Conservation (phyloP, 2,113 vertebrate species). For the Entosphenus tridentatus region DNA sequence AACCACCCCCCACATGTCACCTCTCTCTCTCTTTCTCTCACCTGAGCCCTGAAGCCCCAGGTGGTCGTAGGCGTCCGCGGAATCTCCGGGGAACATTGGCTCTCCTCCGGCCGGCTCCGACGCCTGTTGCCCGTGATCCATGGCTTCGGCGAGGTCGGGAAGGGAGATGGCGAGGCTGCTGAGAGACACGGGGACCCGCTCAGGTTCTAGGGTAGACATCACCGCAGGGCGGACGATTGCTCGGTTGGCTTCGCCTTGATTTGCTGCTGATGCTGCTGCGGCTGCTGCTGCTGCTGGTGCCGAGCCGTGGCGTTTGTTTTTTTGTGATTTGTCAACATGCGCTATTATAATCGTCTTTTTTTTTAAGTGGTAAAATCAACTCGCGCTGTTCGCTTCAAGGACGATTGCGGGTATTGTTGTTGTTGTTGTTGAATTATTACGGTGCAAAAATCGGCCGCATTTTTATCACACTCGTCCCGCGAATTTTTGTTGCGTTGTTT, state of each 20-base stretch:
- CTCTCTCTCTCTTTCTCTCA: background rate
- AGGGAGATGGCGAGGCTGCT: background rate
- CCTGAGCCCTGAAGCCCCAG: background rate
- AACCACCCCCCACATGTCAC: background rate
- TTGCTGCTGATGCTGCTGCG: background rate
- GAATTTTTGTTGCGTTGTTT: too few species aligned
- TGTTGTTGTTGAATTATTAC: too few species aligned
- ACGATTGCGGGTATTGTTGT: background rate
- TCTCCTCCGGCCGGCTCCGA: background rate
- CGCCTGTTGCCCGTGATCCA: background rate
- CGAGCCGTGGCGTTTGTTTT: background rate
- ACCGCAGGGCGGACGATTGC: background rate
- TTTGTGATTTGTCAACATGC: background rate
- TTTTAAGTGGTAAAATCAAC: background rate
- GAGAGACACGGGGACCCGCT: conserved; percentile 3
- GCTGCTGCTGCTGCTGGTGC: background rate
- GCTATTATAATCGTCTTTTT: background rate
- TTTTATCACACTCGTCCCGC: too few species aligned
- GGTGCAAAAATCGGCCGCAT: too few species aligned
- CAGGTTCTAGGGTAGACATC: background rate
- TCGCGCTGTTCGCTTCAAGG: background rate
- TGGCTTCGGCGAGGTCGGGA: background rate
- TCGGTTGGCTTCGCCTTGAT: background rate
- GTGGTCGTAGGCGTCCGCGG: too few species aligned
- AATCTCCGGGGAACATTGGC: too few species aligned